Evolutionary conservation across 2,113 vertebrate species (phyloP).

Genomic region (Coptodon rendalli): DNA sequence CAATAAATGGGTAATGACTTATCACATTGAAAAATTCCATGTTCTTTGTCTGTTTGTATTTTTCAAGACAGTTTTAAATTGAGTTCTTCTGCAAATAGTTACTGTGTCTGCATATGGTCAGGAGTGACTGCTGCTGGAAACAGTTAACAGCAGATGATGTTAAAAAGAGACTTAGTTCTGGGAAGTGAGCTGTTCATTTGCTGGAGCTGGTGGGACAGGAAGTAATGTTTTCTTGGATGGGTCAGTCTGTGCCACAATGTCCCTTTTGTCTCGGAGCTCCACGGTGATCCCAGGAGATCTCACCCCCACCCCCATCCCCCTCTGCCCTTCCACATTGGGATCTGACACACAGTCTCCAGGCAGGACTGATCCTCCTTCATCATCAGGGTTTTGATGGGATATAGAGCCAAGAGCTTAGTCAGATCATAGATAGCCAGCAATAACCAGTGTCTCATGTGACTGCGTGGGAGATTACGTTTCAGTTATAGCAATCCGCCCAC

Average conservation of each 20-base stretch:
- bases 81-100: not conserved
- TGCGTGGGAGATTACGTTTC: not conserved
- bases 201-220: conserved; percentile 57
- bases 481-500: not conserved
- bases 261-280: conserved; percentile 49
- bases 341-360: conserved; percentile 45
- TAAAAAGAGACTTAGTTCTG: conserved; percentile 18
- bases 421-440: conserved; percentile 27
- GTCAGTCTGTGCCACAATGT: conserved; percentile 56
- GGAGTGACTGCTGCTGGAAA: not conserved
- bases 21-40: not conserved
- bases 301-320: not conserved
- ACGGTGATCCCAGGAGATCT: conserved; percentile 41
- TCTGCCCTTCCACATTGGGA: conserved; percentile 1
- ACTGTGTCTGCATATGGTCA: not conserved
- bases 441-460: conserved; percentile 2
- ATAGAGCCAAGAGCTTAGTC: conserved; percentile 15
- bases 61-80: not conserved
- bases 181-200: conserved; percentile 35
- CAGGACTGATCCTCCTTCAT: conserved; percentile 10
- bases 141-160: not conserved
- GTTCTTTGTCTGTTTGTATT: not conserved
- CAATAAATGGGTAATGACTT: not conserved
- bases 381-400: not conserved
- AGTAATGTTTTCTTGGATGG: conserved; percentile 42